phyloP scores from a whole-genome alignment of 2,797 vertebrate genomes.

The Eurystomus glaucurus region DNA sequence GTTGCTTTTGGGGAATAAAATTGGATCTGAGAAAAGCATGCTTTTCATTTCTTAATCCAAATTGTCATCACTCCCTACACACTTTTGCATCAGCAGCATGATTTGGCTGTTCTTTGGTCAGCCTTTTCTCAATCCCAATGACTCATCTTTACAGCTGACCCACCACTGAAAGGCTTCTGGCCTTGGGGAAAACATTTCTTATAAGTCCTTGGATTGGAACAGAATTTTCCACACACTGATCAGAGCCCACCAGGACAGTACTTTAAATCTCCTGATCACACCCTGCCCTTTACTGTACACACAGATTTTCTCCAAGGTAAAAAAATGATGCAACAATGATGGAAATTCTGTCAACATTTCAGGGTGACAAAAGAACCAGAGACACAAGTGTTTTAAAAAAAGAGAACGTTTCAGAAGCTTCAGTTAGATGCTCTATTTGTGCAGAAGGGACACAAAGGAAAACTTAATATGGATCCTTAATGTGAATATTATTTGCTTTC shows the following conservation, averaged over 20 bases:
- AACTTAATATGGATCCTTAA: neutral
- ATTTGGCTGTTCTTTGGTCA: slow-evolving; percentile 46
- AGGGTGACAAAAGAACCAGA: neutral
- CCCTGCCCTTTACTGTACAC: neutral
- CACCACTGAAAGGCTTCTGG: neutral
- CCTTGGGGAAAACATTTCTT: neutral
- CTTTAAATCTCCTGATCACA: neutral
- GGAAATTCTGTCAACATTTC: neutral
- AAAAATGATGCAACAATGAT: neutral
- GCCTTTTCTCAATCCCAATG: slow-evolving; percentile 21
- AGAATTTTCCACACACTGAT: neutral
- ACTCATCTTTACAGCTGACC: slow-evolving; percentile 68
- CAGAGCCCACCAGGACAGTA: neutral
- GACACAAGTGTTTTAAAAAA: neutral
- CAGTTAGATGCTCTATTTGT: neutral
- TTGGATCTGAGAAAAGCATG: neutral
- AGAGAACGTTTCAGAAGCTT: neutral
- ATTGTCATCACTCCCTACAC: slow-evolving; percentile 44
- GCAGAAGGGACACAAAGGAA: neutral
- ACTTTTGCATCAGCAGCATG: slow-evolving; percentile 9
- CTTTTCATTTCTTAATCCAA: slow-evolving; percentile 53
- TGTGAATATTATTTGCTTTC: neutral
- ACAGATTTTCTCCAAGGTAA: neutral
- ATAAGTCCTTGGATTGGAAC: neutral
- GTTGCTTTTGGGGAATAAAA: slow-evolving; percentile 23